Evolutionary conservation across 2,113 vertebrate species (phyloP), one percentile per base, ranked within the genome.

Genomic region (Carollia perspicillata): DNA sequence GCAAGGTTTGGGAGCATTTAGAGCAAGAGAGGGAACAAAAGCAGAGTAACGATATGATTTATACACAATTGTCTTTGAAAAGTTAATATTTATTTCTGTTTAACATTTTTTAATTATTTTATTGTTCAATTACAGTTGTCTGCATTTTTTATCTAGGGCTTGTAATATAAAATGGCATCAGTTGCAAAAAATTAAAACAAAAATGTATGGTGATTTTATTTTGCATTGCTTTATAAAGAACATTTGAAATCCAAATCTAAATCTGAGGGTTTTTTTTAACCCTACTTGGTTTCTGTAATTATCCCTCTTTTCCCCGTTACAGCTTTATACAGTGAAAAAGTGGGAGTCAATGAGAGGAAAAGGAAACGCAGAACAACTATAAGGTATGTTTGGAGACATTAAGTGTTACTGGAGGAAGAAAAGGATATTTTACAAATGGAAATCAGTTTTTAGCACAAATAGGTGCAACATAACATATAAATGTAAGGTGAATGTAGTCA

Each of bases 291-390:
- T 18, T 75, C 66, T 81, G 7, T 63, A 40, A 90, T 94, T 55
- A 69, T 93, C 17, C 6, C 30, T 88, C 71, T 93, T 87, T 91
- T 69, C 71, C 2, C 40, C 60, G 77, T 97, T 96, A 58, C 97
- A 99, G 99, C 99, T 94, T 98, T 99, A 95, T 99, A 99, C 98
- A 99, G 98, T 95, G 99, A 99, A 97, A 99, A 99, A 97, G 98
- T 99, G 80, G 99, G 99, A 83, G 99, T 99, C 89, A 99, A 99
- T 80, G 99, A 99, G 95, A 98, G 99, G 74, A 99, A 99, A 97
- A 99, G 99, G 96, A 99, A 99, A 93, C 98, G 99, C 85, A 99
- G 99, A 98, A 99, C 99, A 74, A 99, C 99, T 10, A 99, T 99
- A 98, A 99, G 99, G 99, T 99, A 97, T 89, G 93, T 81, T 85